These are phyloP conservation scores for Dusona sp. DNA, from an alignment of 2,888 invertebrate species.

Conservation along the genomic window DNA sequence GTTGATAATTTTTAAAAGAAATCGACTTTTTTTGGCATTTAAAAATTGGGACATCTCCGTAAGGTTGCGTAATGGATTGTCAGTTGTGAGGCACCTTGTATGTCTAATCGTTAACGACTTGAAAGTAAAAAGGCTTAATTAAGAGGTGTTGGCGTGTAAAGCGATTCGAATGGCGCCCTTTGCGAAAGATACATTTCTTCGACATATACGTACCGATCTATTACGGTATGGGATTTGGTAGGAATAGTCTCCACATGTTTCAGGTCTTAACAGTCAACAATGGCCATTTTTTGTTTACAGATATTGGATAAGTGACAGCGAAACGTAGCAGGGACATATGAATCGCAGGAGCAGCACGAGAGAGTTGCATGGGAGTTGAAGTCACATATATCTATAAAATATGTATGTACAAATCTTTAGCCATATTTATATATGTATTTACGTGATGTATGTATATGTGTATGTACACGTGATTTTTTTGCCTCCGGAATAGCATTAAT, in stretches of 20 bases:
- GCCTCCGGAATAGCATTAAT: slow-evolving; percentile 76
- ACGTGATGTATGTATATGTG: neutral
- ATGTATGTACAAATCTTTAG: neutral
- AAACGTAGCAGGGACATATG: slow-evolving; percentile 78
- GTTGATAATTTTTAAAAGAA: too few relatives aligned
- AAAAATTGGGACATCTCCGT: neutral
- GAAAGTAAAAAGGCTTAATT: slow-evolving; percentile 80
- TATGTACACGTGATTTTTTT: slow-evolving; percentile 16
- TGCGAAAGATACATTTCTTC: neutral
- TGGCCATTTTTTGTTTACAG: slow-evolving; percentile 83
- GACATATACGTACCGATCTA: neutral
- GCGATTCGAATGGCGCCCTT: neutral
- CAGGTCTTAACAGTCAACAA: slow-evolving; percentile 73
- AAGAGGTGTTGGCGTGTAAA: neutral
- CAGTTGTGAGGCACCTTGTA: neutral
- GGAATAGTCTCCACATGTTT: slow-evolving; percentile 67
- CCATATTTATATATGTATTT: neutral
- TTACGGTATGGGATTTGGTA: neutral
- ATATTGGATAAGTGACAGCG: slow-evolving; percentile 84
- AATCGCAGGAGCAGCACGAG: slow-evolving; percentile 66
- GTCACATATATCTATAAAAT: neutral
- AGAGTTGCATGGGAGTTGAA: slow-evolving; percentile 26
- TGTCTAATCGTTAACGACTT: neutral
- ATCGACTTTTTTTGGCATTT: neutral
- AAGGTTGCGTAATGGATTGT: neutral